Conservation (phyloP, 2,888 invertebrate species). For the Poecilus cupreus region DNA sequence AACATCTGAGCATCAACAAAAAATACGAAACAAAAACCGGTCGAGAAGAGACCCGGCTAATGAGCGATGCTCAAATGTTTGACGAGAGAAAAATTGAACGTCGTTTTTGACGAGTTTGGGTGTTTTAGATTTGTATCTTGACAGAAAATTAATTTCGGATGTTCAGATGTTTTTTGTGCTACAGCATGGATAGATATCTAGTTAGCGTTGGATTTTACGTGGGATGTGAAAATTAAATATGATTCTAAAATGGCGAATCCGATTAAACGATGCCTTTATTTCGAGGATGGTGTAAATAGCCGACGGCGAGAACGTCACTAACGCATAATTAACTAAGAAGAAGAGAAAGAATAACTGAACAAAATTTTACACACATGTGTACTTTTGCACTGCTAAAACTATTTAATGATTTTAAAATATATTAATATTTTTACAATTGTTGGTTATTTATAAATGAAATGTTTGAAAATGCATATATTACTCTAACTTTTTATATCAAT, state of each 20-base stretch:
- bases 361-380: too few relatives aligned
- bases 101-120: slow-evolving; percentile 53
- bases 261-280: slow-evolving; percentile 33
- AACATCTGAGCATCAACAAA: slow-evolving; percentile 24
- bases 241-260: slow-evolving; percentile 25
- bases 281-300: slow-evolving; percentile 2
- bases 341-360: too few relatives aligned
- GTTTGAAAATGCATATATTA: too few relatives aligned
- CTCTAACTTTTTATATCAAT: too few relatives aligned
- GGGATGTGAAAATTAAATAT: slow-evolving; percentile 29
- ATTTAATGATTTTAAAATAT: too few relatives aligned
- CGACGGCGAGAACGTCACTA: not conserved
- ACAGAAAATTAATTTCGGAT: slow-evolving; percentile 48
- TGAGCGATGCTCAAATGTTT: slow-evolving; percentile 39
- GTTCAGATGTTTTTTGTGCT: slow-evolving; percentile 34
- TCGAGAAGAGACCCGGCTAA: slow-evolving; percentile 21
- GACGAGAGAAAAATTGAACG: slow-evolving; percentile 50
- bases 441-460: too few relatives aligned
- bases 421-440: too few relatives aligned
- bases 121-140: slow-evolving; percentile 51
- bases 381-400: too few relatives aligned
- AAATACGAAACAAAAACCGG: slow-evolving; percentile 22
- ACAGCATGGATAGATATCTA: slow-evolving; percentile 14
- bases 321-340: not conserved
- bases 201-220: slow-evolving; percentile 33